Evolutionary conservation across 1,140 invertebrate species (phyloP).

Genomic region (Luehdorfia chinensis): DNA sequence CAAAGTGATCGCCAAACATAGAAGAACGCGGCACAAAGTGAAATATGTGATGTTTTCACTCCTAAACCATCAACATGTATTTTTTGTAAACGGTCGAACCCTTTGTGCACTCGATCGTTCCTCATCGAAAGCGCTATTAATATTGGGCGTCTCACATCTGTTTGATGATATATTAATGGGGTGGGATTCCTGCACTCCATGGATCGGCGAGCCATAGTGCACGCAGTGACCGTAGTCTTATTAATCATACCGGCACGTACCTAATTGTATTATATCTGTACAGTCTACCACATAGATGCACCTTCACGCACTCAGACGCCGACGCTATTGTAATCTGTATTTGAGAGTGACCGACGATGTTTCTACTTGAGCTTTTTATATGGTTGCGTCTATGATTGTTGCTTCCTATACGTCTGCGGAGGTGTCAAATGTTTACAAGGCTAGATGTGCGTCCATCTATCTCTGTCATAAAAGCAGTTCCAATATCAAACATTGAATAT

Average conservation of each 20-base stretch:
- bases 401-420: constrained; percentile 24
- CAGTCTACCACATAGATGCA: background rate
- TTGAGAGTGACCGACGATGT: constrained; percentile 6
- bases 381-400: background rate
- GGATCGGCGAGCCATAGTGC: constrained; percentile 29
- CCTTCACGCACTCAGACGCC: background rate
- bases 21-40: constrained; percentile 20
- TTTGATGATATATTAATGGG: constrained; percentile 64
- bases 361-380: constrained; percentile 7
- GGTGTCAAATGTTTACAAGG: constrained; percentile 49
- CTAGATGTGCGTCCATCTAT: constrained; percentile 36
- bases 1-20: constrained; percentile 18
- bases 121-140: constrained; percentile 45
- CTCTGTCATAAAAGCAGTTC: constrained; percentile 35
- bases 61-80: constrained; percentile 29
- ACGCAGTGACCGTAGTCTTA: constrained; percentile 28
- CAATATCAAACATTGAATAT: constrained; percentile 5
- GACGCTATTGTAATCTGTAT: constrained; percentile 11
- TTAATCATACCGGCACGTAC: constrained; percentile 27
- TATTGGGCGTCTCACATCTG: constrained; percentile 45
- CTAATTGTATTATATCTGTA: constrained; percentile 24
- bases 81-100: constrained; percentile 37
- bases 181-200: constrained; percentile 41
- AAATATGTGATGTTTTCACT: constrained; percentile 46
- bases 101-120: constrained; percentile 31